Evolutionary conservation across 2,797 vertebrate genomes (phyloP), one percentile per base, ranked within the genome.

Genomic region (Microchirus variegatus): DNA sequence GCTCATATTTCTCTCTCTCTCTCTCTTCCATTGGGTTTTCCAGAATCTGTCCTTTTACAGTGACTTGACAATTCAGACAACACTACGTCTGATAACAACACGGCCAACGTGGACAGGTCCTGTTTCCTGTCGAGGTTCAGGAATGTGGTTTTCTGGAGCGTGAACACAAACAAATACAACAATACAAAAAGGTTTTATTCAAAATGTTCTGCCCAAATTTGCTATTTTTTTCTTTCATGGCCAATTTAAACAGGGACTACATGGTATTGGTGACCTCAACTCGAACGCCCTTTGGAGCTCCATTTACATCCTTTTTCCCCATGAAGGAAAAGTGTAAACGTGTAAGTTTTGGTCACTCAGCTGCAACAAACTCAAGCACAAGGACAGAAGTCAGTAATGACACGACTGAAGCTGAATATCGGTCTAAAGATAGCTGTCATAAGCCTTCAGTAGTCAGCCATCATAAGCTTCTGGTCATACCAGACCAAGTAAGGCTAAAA

Each of bases 21-120:
- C 53, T 63, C 71, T 43, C 50, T 73, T 67, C 58, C 63, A 70
- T 67, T 44, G 62, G 72, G 46, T 76, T 88, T 81, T 86, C 81
- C 77, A 78, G 75, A 83, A 78, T 80, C 78, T 89, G 75, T 75
- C 89, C 85, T 89, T 90, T 88, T 91, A 90, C 86, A 92, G 90
- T 13, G 51, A 81, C 59, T 19, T 18, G 41, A 73, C 68, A 74
- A 44, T 60, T 82, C 76, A 74, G 44, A 31, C 73, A 65, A 74
- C n/a, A 82, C 71, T 69, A 44, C 36, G 53, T 77, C 75, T 36
- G 80, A 82, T 73, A 62, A 70, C 75, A 62, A 37, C 64, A 36
- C n/a, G 59, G 75, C 78, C 80, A 63, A 66, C 56, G 70, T 40
- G 36, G 70, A 81, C 60, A 83, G 77, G 66, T 57, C 49, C 65